A percentile compares a stretch with the other conserved stretches of the same genome.
These are phyloP conservation scores for Elephantulus edwardii DNA, from an alignment of 2,113 vertebrate species.

Conservation along the genomic window DNA sequence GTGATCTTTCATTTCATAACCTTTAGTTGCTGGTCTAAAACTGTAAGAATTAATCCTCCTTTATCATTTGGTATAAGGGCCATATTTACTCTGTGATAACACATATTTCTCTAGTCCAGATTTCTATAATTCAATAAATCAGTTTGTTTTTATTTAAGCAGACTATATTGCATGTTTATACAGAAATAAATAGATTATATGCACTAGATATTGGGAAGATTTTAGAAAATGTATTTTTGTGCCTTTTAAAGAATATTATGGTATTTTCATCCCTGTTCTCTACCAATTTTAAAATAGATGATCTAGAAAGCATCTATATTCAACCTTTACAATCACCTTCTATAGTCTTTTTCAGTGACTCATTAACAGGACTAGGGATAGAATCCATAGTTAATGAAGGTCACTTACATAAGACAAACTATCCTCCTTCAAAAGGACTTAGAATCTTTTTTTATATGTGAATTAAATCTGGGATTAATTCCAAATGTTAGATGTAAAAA, in stretches of 20 bases:
- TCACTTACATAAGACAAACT: not conserved
- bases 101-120: too few species aligned
- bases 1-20: too few species aligned
- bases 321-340: not conserved
- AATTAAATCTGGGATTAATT: not conserved
- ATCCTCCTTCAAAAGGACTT: not conserved
- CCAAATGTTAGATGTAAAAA: not conserved
- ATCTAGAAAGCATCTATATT: not conserved
- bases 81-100: too few species aligned
- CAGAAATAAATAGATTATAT: not conserved
- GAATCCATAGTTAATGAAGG: not conserved
- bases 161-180: too few species aligned
- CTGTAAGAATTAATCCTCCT: too few species aligned
- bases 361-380: not conserved
- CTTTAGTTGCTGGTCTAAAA: too few species aligned
- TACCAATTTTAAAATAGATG: conserved; percentile 19
- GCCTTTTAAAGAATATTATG: not conserved
- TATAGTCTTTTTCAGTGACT: not conserved
- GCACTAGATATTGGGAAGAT: not conserved
- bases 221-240: not conserved
- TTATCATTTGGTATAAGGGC: too few species aligned
- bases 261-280: not conserved
- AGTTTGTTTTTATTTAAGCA: too few species aligned
- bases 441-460: not conserved
- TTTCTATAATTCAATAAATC: too few species aligned